Evolutionary conservation across 2,797 vertebrate species (phyloP), one percentile per base, ranked within the genome.

Genomic region (Cynopterus sphinx): DNA sequence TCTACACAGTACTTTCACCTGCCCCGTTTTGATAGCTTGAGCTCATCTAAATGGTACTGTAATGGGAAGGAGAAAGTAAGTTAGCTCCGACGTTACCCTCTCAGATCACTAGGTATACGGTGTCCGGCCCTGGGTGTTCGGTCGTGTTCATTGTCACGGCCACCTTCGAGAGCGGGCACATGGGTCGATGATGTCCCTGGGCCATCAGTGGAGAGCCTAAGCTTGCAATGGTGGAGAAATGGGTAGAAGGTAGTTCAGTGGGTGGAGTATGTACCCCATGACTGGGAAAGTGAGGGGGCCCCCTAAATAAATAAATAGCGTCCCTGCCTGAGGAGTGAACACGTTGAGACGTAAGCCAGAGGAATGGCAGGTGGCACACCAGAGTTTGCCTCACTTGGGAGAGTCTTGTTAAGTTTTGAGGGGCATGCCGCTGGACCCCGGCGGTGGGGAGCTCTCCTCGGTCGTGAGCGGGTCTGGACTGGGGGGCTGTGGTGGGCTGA

Each of bases 401-500:
- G 49, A 49, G 1, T n/a, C 36, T 39, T 39, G n/a, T 11, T 73
- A 26, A 36, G 21, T 46, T 17, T 46, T 17, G 41, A 75, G 22
- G 74, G 4, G 17, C 12, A 3, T 16, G 26, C 43, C 0, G 0
- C 24, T 41, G 41, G 13, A 9, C 15, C 73, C 21, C 4, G 0
- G 33, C 1, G 3, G 6, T 5, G n/a, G 36, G 49, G 71, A 71
- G 11, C 51, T 55, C 26, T 43, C 33, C 21, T 63, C 39, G 0
- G 3, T 10, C 3, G 0, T 49, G 36, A 39, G 39, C 4, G 0
- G 51, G 31, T 68, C 46, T 22, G 49, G 8, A 1, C 61, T 8
- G 12, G 1, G 17, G 0, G 15, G 57, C 9, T 3, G 21, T 46
- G 22, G 5, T 24, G 22, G 39, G 11, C 59, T 28, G 46, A 28